Conservation (phyloP, 2,113 vertebrate genomes). For the Nibea coibor region DNA sequence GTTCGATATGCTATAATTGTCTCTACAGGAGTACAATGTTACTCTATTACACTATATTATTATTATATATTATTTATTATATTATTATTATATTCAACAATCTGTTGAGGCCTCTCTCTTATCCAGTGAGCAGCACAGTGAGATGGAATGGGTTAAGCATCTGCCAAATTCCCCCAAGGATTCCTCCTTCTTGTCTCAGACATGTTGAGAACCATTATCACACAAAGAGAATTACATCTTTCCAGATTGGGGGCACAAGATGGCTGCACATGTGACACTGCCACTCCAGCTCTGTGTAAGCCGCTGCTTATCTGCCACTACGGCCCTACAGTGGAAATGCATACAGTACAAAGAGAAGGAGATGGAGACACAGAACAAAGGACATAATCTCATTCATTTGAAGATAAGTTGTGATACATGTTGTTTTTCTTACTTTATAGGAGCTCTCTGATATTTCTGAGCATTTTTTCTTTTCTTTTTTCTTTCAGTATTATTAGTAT, state of each 20-base stretch:
- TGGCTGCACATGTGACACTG: slow-evolving; percentile 69
- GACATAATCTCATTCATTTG: slow-evolving; percentile 51
- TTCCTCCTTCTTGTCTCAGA: slow-evolving; percentile 47
- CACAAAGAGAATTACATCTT: slow-evolving; percentile 67
- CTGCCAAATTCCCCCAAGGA: slow-evolving; percentile 51
- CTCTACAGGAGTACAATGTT: not conserved
- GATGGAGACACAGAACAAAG: slow-evolving; percentile 45
- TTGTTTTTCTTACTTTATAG: slow-evolving; percentile 12
- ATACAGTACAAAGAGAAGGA: slow-evolving; percentile 29
- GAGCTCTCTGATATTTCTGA: slow-evolving; percentile 33
- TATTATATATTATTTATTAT: too few species aligned
- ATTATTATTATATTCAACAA: not conserved
- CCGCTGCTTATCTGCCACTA: slow-evolving; percentile 53
- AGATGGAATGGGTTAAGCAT: slow-evolving; percentile 52
- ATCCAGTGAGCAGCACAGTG: not conserved
- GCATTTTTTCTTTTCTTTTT: slow-evolving; percentile 21
- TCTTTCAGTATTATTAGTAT: not conserved
- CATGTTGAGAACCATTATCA: slow-evolving; percentile 65
- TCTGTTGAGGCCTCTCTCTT: not conserved
- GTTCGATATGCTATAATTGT: not conserved
- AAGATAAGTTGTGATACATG: slow-evolving; percentile 42
- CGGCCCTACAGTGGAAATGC: slow-evolving; percentile 46
- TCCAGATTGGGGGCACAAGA: slow-evolving; percentile 72
- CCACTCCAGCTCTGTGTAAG: slow-evolving; percentile 58
- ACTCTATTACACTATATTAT: not conserved